A percentile compares a stretch with the other conserved stretches of the same genome.
These are phyloP conservation scores for Blastobasis lacticolella DNA, from an alignment of 2,888 invertebrate species.

Conservation along the genomic window DNA sequence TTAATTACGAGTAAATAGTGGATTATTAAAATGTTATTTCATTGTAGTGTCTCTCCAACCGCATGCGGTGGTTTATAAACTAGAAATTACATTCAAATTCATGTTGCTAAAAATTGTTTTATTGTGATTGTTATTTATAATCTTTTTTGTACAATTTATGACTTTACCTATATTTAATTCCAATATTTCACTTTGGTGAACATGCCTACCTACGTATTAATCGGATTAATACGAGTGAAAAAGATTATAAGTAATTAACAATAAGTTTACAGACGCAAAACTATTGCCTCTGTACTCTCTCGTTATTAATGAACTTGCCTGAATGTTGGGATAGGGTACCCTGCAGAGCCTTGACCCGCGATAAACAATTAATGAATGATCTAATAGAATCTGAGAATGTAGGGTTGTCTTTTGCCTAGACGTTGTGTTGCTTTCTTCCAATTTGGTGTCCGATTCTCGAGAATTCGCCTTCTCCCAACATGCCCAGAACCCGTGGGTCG, in stretches of 20 bases:
- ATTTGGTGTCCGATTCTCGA: constrained; percentile 38
- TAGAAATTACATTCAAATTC: too few species aligned
- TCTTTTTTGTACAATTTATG: too few species aligned
- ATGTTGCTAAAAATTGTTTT: too few species aligned
- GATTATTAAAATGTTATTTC: too few species aligned
- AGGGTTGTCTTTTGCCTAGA: constrained; percentile 31
- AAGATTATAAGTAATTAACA: background rate
- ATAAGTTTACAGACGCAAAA: constrained; percentile 34
- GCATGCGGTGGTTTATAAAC: too few species aligned
- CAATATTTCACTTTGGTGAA: too few species aligned
- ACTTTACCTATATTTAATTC: too few species aligned
- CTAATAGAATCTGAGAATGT: constrained; percentile 23
- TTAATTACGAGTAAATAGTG: too few species aligned
- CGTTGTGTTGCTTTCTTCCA: constrained; percentile 14
- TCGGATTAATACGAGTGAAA: background rate
- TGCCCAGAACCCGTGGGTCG: constrained; percentile 79
- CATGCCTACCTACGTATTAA: too few species aligned
- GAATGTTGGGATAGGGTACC: constrained; percentile 99
- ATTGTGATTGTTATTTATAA: too few species aligned
- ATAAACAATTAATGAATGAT: constrained; percentile 18
- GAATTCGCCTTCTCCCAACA: constrained; percentile 70
- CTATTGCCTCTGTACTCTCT: too few species aligned
- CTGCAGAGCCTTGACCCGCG: constrained; percentile 77
- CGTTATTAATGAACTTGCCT: constrained; percentile 77
- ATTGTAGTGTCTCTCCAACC: too few species aligned